Conservation (phyloP, 2,797 vertebrate species). For the Prunella strophiata region DNA sequence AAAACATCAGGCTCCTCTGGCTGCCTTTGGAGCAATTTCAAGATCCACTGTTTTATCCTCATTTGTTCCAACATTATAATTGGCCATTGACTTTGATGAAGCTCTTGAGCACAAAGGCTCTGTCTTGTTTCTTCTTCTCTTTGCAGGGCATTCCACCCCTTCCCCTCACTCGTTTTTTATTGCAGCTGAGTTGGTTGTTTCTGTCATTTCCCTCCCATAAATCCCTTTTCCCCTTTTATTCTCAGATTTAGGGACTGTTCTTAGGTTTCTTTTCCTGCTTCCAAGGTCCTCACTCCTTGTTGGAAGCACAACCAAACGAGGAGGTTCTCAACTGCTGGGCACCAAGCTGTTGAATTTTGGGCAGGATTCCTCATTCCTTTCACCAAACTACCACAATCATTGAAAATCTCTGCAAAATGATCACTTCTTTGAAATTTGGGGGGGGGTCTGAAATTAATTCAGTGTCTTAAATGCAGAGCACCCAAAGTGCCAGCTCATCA, state of each 20-base stretch:
- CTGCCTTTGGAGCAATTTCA: conserved; percentile 54
- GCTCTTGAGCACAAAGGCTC: not conserved
- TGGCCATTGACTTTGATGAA: conserved; percentile 43
- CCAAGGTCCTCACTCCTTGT: not conserved
- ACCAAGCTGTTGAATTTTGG: not conserved
- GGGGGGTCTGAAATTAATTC: not conserved
- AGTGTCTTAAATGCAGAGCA: not conserved
- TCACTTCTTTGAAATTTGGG: not conserved
- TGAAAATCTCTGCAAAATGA: not conserved
- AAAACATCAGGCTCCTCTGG: conserved; percentile 34
- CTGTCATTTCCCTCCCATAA: not conserved
- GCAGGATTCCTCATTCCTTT: not conserved
- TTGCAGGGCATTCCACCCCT: not conserved
- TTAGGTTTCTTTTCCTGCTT: not conserved
- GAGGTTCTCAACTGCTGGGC: not conserved
- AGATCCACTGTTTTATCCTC: conserved; percentile 28
- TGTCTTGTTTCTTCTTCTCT: not conserved
- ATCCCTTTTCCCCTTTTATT: not conserved
- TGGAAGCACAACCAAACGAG: not conserved
- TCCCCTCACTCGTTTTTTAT: not conserved
- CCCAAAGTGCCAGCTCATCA: not conserved
- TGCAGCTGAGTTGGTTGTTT: not conserved
- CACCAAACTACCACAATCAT: not conserved
- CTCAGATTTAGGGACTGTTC: not conserved
- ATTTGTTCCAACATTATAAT: conserved; percentile 30